Percentiles rank a stretch among this genome's conserved stretches.
Conservation (phyloP, 2,888 invertebrate species). For the Sphaeridia pumilis region DNA sequence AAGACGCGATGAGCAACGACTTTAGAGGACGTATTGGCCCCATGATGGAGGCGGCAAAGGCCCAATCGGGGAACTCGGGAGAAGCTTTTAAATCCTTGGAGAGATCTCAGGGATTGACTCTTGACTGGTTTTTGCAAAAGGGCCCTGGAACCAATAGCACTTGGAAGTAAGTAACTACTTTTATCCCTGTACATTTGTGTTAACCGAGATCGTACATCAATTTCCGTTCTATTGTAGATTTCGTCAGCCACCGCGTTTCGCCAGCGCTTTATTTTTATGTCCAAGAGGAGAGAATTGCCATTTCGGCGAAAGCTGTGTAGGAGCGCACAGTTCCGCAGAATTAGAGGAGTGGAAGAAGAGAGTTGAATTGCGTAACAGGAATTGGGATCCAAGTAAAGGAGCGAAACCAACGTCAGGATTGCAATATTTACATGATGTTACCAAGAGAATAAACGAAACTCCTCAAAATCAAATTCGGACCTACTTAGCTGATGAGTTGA, state of each 20-base stretch:
- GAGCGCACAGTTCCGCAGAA: slow-evolving; percentile 60
- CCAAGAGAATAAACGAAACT: slow-evolving; percentile 26
- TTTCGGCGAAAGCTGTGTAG: slow-evolving; percentile 58
- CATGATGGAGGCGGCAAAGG: slow-evolving; percentile 24
- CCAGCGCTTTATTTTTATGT: slow-evolving; percentile 29
- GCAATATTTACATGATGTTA: slow-evolving; percentile 26
- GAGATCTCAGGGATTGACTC: slow-evolving; percentile 16
- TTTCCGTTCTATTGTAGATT: slow-evolving; percentile 15
- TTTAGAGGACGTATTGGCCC: slow-evolving; percentile 26
- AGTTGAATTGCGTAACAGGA: slow-evolving; percentile 9
- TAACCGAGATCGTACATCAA: neutral
- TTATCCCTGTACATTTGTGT: neutral
- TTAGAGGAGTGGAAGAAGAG: slow-evolving; percentile 57
- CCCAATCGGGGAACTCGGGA: slow-evolving; percentile 24
- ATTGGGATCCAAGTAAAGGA: slow-evolving; percentile 7
- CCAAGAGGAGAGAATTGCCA: slow-evolving; percentile 46
- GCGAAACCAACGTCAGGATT: slow-evolving; percentile 8
- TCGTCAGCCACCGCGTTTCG: slow-evolving; percentile 27
- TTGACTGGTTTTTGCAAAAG: slow-evolving; percentile 14
- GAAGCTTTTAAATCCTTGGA: slow-evolving; percentile 25
- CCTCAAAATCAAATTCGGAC: slow-evolving; percentile 23
- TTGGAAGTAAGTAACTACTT: slow-evolving; percentile 22
- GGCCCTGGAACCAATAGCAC: slow-evolving; percentile 4
- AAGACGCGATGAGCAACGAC: slow-evolving; percentile 23
- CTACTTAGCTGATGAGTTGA: slow-evolving; percentile 26